Base-by-base conservation (phyloP, 2,888 invertebrate species). In the Leptopterna dolabrata region DNA sequence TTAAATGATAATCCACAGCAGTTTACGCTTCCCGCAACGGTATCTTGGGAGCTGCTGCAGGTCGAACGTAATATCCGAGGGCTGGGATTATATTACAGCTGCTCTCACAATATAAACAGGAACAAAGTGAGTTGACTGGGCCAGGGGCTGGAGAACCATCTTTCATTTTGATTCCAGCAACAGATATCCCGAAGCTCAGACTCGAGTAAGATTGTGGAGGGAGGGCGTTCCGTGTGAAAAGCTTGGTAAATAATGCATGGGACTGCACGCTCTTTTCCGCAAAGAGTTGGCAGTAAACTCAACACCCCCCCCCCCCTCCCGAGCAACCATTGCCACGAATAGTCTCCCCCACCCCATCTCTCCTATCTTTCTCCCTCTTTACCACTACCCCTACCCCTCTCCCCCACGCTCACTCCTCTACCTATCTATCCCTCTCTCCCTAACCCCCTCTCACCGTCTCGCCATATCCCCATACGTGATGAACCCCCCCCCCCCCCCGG, bases 201-300 rank as follows among this genome's bases (percentile, higher is more conserved):
- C 41, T 41, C 36, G 36, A 19, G 73, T 29, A 73, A n/a, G 73
- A 73, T 3, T 3, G n/a, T 14, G 36, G 36, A 41, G 41, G 16
- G 71, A 71, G 41, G 73, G 73, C 36, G 73, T 73, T 73, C 73
- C 63, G 11, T 73, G 73, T 73, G 73, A 73, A 73, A 73, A 73
- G 73, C 73, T 73, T 73, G 30, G 73, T 73, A 73, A 73, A 73
- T 73, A 73, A 73, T 73, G 73, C 73, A 73, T 73, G 73, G 73
- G 41, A n/a, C 73, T 73, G 73, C 41, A 19, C 73, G 30, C 73
- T 73, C 73, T 73, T 73, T 73, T 73, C 73, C 73, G 73, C 73
- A 36, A 73, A 73, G 73, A 73, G 73, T 73, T 73, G 73, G 73
- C 73, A n/a, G 73, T 73, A 73, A 73, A 73, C 73, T 73, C 73